Evolutionary conservation across 2,888 invertebrate species (phyloP).

Genomic region (Antheraea yamamai): DNA sequence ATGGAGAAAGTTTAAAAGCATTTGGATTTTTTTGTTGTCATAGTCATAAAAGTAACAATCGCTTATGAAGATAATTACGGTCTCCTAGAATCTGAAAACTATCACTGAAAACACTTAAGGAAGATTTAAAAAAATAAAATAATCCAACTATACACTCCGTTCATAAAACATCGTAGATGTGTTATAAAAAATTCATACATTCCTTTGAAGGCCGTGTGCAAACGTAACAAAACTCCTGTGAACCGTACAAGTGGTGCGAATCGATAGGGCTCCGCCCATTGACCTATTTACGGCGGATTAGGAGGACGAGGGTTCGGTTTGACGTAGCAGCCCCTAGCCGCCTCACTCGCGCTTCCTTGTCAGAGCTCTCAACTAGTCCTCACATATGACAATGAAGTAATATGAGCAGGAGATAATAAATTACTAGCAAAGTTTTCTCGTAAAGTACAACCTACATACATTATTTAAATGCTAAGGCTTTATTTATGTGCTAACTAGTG

Average conservation of each 20-base stretch:
- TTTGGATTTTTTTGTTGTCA: neutral
- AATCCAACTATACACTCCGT: neutral
- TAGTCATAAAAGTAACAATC: neutral
- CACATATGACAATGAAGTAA: neutral
- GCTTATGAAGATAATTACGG: neutral
- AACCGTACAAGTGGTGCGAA: slow-evolving; percentile 66
- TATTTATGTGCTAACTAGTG: neutral
- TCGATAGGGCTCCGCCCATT: slow-evolving; percentile 76
- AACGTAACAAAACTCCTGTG: slow-evolving; percentile 51
- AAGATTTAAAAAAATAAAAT: neutral
- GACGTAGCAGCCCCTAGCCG: slow-evolving; percentile 15
- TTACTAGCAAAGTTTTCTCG: neutral
- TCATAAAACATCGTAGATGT: slow-evolving; percentile 1
- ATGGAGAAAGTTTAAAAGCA: neutral
- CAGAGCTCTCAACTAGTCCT: slow-evolving; percentile 1
- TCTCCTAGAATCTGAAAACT: neutral
- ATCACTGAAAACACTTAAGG: too few relatives aligned
- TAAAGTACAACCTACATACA: neutral
- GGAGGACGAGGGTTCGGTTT: slow-evolving; percentile 37
- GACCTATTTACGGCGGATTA: slow-evolving; percentile 70
- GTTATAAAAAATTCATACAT: slow-evolving; percentile 41
- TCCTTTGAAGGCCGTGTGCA: slow-evolving; percentile 37
- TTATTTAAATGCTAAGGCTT: neutral
- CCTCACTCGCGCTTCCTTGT: slow-evolving; percentile 16
- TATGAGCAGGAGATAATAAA: neutral